phyloP scores from a whole-genome alignment of 1,140 invertebrate species.

The Megathymus violae region DNA sequence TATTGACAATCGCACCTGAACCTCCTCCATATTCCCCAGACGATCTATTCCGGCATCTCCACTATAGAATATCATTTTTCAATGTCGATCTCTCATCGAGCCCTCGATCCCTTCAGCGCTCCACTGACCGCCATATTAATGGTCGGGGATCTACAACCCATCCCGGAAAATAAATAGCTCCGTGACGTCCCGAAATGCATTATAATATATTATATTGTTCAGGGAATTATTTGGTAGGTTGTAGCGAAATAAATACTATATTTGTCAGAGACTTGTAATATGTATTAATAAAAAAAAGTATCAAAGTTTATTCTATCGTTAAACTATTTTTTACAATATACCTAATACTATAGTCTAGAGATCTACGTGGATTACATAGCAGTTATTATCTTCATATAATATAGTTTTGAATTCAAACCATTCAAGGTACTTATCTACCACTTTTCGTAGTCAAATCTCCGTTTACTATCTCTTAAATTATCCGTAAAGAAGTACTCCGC shows the following conservation, averaged over 20 bases:
- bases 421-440: too few species aligned
- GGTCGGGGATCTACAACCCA: slow-evolving; percentile 59
- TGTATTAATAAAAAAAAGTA: too few species aligned
- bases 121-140: slow-evolving; percentile 73
- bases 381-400: too few species aligned
- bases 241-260: slow-evolving; percentile 4
- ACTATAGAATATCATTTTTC: slow-evolving; percentile 67
- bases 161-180: slow-evolving; percentile 71
- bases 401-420: too few species aligned
- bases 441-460: too few species aligned
- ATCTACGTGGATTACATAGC: too few species aligned
- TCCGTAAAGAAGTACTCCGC: too few species aligned
- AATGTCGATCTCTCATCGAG: slow-evolving; percentile 65
- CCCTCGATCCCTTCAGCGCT: slow-evolving; percentile 67
- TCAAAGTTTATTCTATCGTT: too few species aligned
- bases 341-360: too few species aligned
- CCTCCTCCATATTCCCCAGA: slow-evolving; percentile 8
- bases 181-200: slow-evolving; percentile 64
- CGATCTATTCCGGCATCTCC: slow-evolving; percentile 51
- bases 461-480: too few species aligned
- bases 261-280: too few species aligned
- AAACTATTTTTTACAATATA: too few species aligned
- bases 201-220: slow-evolving; percentile 71
- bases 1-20: slow-evolving; percentile 4
- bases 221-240: slow-evolving; percentile 35